phyloP scores from a whole-genome alignment of 2,888 invertebrate species.

The Julus scandinavius region DNA sequence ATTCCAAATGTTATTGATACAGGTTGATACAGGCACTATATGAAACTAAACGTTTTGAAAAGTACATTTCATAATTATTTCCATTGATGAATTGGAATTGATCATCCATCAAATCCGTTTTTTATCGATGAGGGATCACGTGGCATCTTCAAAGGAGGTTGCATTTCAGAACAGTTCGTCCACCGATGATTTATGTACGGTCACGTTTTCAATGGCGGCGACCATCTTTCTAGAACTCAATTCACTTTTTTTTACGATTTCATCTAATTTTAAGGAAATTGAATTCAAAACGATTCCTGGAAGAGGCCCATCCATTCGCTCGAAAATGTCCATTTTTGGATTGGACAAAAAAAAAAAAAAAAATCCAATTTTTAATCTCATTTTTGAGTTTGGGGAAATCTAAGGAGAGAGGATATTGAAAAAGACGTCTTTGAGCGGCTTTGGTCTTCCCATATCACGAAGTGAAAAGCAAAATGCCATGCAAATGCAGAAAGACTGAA shows the following conservation, averaged over 20 bases:
- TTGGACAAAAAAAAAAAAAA: not conserved
- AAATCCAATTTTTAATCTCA: constrained; percentile 32
- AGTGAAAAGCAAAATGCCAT: constrained; percentile 24
- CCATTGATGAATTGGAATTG: too few relatives aligned
- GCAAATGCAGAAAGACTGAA: constrained; percentile 30
- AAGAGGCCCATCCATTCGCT: not conserved
- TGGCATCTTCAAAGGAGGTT: not conserved
- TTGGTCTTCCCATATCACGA: not conserved
- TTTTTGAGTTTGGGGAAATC: not conserved
- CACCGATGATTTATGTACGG: not conserved
- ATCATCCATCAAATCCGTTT: not conserved
- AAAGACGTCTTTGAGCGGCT: constrained; percentile 20
- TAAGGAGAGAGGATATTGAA: not conserved
- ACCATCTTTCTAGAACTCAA: not conserved
- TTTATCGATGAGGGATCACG: not conserved
- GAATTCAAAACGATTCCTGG: not conserved
- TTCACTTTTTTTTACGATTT: not conserved
- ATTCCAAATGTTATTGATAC: too few relatives aligned
- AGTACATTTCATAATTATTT: too few relatives aligned
- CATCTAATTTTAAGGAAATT: not conserved
- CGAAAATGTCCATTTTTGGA: not conserved
- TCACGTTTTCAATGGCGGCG: not conserved
- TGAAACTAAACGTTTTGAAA: too few relatives aligned
- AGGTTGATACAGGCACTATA: too few relatives aligned
- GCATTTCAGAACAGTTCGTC: not conserved